Evolutionary conservation across 1,140 invertebrate genomes (phyloP).

Genomic region (Calosoma granatense): DNA sequence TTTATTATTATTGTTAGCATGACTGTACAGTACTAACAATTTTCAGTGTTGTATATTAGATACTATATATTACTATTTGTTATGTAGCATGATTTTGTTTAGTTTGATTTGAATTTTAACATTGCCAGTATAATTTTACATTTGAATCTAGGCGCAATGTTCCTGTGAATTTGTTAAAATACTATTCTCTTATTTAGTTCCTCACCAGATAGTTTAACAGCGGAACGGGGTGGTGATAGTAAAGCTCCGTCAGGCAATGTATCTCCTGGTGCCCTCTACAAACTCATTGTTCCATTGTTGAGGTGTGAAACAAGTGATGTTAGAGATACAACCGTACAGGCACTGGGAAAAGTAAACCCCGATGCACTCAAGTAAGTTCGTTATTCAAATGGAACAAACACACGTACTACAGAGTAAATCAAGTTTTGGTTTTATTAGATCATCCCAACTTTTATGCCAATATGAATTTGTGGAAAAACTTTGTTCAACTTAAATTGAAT

Average conservation of each 20-base stretch:
- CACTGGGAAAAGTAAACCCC: slow-evolving; percentile 86
- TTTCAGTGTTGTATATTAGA: no score
- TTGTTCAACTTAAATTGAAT: slow-evolving; percentile 9
- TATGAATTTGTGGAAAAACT: slow-evolving; percentile 11
- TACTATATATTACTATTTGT: no score
- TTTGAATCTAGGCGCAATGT: no score
- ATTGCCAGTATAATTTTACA: no score
- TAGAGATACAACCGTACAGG: slow-evolving; percentile 83
- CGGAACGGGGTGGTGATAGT: slow-evolving; percentile 59
- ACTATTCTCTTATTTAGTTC: no score
- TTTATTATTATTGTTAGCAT: no score
- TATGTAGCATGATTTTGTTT: no score
- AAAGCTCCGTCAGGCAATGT: slow-evolving; percentile 49
- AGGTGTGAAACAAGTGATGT: slow-evolving; percentile 89
- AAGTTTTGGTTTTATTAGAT: not conserved
- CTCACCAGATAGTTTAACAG: slow-evolving; percentile 75
- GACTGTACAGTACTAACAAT: no score
- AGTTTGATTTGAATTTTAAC: no score
- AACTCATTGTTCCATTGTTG: slow-evolving; percentile 78
- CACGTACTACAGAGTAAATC: not conserved
- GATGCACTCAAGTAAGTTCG: slow-evolving; percentile 79
- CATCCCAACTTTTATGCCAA: slow-evolving; percentile 1
- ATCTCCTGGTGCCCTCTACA: slow-evolving; percentile 78
- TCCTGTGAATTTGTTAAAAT: no score
- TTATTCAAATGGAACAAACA: not conserved